phyloP scores from a whole-genome alignment of 2,797 vertebrate genomes.

The Xenentodon cancila region DNA sequence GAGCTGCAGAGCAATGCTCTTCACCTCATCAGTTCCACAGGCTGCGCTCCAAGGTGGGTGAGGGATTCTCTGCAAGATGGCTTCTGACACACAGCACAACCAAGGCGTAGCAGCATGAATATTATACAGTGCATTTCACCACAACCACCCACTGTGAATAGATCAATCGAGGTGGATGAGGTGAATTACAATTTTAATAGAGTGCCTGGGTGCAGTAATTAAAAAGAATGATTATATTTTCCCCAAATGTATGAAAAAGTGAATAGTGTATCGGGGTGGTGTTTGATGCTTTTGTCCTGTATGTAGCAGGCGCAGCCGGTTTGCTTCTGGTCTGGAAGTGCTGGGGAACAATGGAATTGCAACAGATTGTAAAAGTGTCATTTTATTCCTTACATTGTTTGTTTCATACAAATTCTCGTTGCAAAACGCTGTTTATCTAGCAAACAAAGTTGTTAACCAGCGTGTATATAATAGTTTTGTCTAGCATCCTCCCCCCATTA shows the following conservation, averaged over 20 bases:
- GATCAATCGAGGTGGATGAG: constrained; percentile 93
- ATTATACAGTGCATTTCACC: constrained; percentile 91
- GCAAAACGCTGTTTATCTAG: constrained; percentile 42
- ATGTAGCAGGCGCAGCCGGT: constrained; percentile 32
- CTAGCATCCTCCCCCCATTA: constrained; percentile 85
- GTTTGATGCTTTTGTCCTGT: constrained; percentile 51
- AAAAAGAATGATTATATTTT: constrained; percentile 92
- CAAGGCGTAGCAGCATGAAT: constrained; percentile 88
- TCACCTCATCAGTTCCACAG: constrained; percentile 99
- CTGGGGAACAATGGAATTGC: too few relatives aligned
- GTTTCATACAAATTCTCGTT: constrained; percentile 2
- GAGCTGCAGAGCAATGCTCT: constrained; percentile 93
- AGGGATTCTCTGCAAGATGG: constrained; percentile 96
- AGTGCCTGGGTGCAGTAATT: constrained; percentile 85
- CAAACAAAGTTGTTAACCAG: constrained; percentile 55
- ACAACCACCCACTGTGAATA: constrained; percentile 91
- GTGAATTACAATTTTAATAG: constrained; percentile 89
- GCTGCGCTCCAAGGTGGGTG: constrained; percentile 94
- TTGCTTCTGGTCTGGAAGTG: constrained; percentile 27
- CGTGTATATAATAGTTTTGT: constrained; percentile 56
- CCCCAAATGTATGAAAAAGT: constrained; percentile 78
- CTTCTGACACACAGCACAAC: constrained; percentile 94
- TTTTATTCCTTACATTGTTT: background rate
- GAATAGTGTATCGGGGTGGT: constrained; percentile 51
- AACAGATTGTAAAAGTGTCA: constrained; percentile 1